Evolutionary conservation across 2,113 vertebrate genomes (phyloP), one percentile per base, ranked within the genome.

Genomic region (Cacatua alba): DNA sequence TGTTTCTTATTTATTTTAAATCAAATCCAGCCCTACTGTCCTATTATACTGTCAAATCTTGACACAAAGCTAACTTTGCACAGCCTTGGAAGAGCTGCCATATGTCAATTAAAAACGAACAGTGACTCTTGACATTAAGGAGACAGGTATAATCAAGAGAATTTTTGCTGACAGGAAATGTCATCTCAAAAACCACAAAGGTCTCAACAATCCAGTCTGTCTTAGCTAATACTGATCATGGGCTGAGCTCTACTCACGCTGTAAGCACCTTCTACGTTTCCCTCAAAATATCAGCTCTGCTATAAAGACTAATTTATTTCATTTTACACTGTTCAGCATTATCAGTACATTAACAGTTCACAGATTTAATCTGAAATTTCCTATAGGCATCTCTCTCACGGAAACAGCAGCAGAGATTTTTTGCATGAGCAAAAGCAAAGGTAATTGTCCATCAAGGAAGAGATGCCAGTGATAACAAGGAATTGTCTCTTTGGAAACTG

Each of bases 71-170:
- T 72, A 90, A 64, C 35, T 93, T 51, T 35, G 48, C 43, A 68
- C 18, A 84, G 69, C n/a, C 35, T 52, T 76, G 52, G 18, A 96
- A 74, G 75, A 88, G 65, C 62, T 78, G 70, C 24, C 80, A 92
- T 12, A 48, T n/a, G 80, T 68, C 78, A 92, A n/a, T 71, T 92
- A 71, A 84, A 94, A 94, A 94, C 59, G 28, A 93, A 84, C 59
- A 69, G 25, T 10, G 3, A 69, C 57, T 94, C 77, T 46, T 83
- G 69, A 94, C 68, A 90, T 79, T 82, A 76, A 88, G 82, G 10
- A 28, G 60, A 55, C 64, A 84, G 28, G 57, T 76, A 81, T 31
- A 93, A 92, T 52, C 57, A 82, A 53, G 48, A 86, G 20, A 74
- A 71, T 44, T 86, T 86, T 46, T 92, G 49, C 65, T 79, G 80